Conservation (phyloP, 2,113 vertebrate genomes). For the Maccullochella peelii region DNA sequence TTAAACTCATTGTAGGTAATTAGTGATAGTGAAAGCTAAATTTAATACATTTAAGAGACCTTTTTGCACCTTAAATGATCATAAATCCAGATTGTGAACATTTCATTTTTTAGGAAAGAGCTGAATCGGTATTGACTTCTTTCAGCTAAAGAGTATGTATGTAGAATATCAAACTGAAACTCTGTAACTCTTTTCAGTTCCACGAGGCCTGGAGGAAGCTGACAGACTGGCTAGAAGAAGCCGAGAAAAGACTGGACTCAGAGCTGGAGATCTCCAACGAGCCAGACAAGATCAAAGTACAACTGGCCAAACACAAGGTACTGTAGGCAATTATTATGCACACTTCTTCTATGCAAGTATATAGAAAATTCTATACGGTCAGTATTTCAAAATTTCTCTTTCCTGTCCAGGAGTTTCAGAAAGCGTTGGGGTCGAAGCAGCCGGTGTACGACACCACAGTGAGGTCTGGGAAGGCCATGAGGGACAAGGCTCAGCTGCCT, state of each 20-base stretch:
- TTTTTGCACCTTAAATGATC: background rate
- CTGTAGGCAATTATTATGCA: background rate
- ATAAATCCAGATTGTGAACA: background rate
- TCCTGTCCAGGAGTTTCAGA: slow-evolving; percentile 94
- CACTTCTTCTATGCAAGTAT: background rate
- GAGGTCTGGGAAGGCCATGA: slow-evolving; percentile 93
- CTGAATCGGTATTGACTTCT: background rate
- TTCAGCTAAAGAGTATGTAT: background rate
- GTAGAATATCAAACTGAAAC: background rate
- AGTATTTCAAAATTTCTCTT: background rate
- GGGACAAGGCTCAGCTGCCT: slow-evolving; percentile 92
- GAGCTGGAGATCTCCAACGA: slow-evolving; percentile 99
- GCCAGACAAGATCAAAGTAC: slow-evolving; percentile 98
- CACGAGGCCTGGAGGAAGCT: slow-evolving; percentile 98
- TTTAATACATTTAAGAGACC: background rate
- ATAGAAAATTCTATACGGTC: too few species aligned
- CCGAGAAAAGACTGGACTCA: slow-evolving; percentile 94
- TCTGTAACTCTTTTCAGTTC: slow-evolving; percentile 84
- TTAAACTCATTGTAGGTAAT: too few species aligned
- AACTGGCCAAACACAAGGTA: slow-evolving; percentile 98
- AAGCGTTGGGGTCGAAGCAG: slow-evolving; percentile 96
- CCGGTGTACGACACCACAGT: slow-evolving; percentile 98
- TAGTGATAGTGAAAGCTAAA: background rate
- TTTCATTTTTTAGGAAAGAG: background rate
- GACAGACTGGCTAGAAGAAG: slow-evolving; percentile 97